Percentiles rank a stretch among this genome's conserved stretches.
These are phyloP conservation scores for Phaedon cochleariae DNA, from an alignment of 2,888 invertebrate genomes.

Conservation along the genomic window DNA sequence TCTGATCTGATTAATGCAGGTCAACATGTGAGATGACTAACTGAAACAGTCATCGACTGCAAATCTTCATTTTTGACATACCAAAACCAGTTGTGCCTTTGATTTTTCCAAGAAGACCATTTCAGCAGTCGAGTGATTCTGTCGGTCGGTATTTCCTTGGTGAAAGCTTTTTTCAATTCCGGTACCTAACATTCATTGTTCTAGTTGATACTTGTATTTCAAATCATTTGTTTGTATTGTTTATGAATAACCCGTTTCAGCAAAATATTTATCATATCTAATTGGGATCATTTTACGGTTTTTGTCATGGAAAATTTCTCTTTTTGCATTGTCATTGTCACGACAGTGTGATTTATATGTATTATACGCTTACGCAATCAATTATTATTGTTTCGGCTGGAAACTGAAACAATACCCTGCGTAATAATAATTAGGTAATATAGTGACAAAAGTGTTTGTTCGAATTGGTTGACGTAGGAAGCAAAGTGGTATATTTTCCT, in stretches of 20 bases:
- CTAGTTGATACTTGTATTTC: not conserved
- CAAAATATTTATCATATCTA: not conserved
- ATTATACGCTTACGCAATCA: not conserved
- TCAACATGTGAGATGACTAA: too few species aligned
- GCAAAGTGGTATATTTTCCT: too few species aligned
- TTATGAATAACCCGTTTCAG: not conserved
- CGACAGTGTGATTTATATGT: not conserved
- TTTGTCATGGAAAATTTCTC: not conserved
- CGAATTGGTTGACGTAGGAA: not conserved
- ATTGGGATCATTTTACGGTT: not conserved
- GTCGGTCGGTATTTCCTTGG: conserved; percentile 16
- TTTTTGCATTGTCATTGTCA: not conserved
- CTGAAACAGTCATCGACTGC: too few species aligned
- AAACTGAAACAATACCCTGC: not conserved
- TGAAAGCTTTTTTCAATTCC: conserved; percentile 21
- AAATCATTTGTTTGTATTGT: not conserved
- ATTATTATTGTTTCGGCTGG: not conserved
- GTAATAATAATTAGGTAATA: not conserved
- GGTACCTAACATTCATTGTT: not conserved
- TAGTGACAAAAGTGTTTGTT: not conserved
- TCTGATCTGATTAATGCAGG: too few species aligned
- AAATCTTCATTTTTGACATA: too few species aligned
- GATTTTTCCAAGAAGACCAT: too few species aligned
- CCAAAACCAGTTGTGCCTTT: too few species aligned
- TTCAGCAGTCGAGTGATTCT: too few species aligned